Conservation (phyloP, 2,888 invertebrate genomes). For the Nineta flava region DNA sequence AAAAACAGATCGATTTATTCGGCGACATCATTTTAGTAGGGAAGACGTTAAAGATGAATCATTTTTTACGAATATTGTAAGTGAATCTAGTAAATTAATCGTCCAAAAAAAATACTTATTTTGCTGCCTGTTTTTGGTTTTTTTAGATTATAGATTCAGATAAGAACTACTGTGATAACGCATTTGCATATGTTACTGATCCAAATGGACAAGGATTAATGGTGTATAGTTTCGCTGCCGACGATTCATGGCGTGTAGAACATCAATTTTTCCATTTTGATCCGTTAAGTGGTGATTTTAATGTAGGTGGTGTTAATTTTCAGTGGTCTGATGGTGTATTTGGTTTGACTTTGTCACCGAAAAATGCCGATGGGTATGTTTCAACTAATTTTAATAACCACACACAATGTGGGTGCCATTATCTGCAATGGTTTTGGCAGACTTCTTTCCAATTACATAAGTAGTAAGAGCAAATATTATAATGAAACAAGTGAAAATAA, state of each 20-base stretch:
- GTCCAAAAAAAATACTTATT: background rate
- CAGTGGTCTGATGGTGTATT: conserved; percentile 79
- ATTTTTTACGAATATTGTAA: conserved; percentile 68
- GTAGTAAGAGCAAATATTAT: too few relatives aligned
- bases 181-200: conserved; percentile 65
- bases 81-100: conserved; percentile 19
- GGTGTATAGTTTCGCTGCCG: conserved; percentile 55
- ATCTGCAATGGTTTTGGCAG: too few relatives aligned
- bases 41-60: conserved; percentile 52
- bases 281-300: conserved; percentile 58
- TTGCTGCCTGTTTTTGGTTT: too few relatives aligned
- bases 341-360: conserved; percentile 44
- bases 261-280: conserved; percentile 78
- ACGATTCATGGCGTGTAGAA: conserved; percentile 62
- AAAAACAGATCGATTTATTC: conserved; percentile 54
- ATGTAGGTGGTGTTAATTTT: conserved; percentile 62
- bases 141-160: conserved; percentile 52
- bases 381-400: background rate
- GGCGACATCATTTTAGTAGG: conserved; percentile 50
- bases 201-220: conserved; percentile 58
- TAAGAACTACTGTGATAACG: conserved; percentile 49
- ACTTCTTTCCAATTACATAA: too few relatives aligned
- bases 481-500: too few relatives aligned
- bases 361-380: conserved; percentile 35
- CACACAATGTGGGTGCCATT: too few relatives aligned